These are phyloP conservation scores for Syrista parreyssii DNA, from an alignment of 2,888 invertebrate genomes.

Conservation along the genomic window DNA sequence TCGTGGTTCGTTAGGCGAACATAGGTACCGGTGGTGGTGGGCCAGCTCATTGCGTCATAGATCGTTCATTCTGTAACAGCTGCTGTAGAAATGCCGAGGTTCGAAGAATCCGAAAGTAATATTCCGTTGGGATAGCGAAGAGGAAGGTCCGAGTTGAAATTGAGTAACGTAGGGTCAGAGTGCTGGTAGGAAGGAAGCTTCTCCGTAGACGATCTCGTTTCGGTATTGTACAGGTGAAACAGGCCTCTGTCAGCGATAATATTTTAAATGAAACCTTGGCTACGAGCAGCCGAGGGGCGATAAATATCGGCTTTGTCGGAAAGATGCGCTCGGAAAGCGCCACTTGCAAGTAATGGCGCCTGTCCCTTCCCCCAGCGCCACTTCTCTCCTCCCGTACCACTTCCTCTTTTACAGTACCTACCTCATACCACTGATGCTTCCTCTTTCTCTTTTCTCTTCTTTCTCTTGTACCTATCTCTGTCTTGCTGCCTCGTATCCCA, in stretches of 20 bases:
- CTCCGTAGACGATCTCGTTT: background rate
- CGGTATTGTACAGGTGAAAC: constrained; percentile 14
- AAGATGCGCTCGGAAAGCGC: constrained; percentile 59
- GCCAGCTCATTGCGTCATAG: background rate
- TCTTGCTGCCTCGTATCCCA: constrained; percentile 19
- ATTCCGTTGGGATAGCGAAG: constrained; percentile 24
- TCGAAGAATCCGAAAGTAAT: constrained; percentile 58
- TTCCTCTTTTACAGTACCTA: constrained; percentile 24
- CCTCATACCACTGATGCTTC: constrained; percentile 29
- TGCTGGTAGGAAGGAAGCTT: background rate
- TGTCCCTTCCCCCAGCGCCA: constrained; percentile 33
- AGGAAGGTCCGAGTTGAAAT: background rate
- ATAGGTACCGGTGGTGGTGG: background rate
- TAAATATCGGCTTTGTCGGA: constrained; percentile 62
- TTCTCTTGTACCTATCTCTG: constrained; percentile 14
- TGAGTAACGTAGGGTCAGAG: background rate
- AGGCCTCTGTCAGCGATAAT: constrained; percentile 56
- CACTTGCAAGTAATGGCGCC: constrained; percentile 64
- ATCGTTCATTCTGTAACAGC: constrained; percentile 41
- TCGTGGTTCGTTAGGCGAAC: background rate
- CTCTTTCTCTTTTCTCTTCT: constrained; percentile 21
- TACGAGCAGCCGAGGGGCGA: constrained; percentile 46
- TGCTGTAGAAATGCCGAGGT: constrained; percentile 50
- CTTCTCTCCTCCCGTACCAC: constrained; percentile 14
- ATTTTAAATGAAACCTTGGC: constrained; percentile 58